Conservation (phyloP, 2,888 invertebrate species). For the Stomorhina lunata region DNA sequence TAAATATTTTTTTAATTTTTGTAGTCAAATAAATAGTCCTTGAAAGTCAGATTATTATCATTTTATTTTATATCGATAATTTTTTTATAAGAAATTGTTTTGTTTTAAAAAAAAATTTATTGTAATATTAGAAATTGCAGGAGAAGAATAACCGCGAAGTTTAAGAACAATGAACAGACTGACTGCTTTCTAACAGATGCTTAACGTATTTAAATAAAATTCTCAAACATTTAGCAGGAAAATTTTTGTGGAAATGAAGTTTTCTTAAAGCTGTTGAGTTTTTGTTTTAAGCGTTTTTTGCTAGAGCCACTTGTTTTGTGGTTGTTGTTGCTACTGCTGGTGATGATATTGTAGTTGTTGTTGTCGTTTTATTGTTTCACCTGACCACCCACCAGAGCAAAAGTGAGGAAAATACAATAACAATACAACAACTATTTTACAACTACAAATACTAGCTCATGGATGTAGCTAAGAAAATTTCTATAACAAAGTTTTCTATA, state of each 20-base stretch:
- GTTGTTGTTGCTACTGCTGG: conserved; percentile 53
- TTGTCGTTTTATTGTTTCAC: conserved; percentile 73
- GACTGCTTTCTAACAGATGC: conserved; percentile 74
- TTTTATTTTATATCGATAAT: background rate
- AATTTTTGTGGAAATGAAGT: conserved; percentile 59
- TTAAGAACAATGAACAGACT: conserved; percentile 77
- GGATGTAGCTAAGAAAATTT: too few species aligned
- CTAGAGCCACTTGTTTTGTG: conserved; percentile 67
- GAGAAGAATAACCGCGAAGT: conserved; percentile 67
- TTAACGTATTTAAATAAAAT: conserved; percentile 77
- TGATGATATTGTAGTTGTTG: conserved; percentile 1
- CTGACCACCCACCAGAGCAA: conserved; percentile 78
- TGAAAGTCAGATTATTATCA: conserved; percentile 43
- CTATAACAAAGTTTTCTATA: too few species aligned
- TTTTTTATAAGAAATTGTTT: background rate
- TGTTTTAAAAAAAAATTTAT: background rate
- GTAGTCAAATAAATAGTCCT: conserved; percentile 37
- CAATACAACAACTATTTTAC: conserved; percentile 52
- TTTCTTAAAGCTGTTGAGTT: conserved; percentile 50
- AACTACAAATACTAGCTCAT: background rate
- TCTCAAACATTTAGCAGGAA: conserved; percentile 74
- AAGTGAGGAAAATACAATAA: conserved; percentile 52
- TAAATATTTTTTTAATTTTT: background rate
- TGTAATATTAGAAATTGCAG: background rate
- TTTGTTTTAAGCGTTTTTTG: conserved; percentile 34